Conservation (phyloP, 2,113 vertebrate species). For the Cochlearius cochlearius region DNA sequence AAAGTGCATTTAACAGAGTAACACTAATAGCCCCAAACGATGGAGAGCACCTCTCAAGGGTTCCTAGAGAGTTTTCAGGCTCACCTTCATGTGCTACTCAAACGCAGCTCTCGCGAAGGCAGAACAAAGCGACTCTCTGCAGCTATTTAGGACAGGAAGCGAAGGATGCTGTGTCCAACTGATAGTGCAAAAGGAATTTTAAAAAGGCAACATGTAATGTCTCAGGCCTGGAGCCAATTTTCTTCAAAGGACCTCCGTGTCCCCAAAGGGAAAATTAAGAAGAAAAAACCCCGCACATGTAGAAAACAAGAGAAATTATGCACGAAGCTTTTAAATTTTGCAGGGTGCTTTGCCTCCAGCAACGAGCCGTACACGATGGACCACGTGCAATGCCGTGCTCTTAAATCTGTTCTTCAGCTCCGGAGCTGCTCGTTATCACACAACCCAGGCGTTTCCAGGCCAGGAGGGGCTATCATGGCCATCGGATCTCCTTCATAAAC, state of each 20-base stretch:
- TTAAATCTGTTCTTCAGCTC: background rate
- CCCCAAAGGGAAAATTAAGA: background rate
- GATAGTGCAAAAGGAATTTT: slow-evolving; percentile 28
- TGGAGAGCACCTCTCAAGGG: background rate
- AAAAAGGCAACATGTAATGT: background rate
- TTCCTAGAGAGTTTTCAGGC: background rate
- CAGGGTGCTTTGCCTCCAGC: background rate
- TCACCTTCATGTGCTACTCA: background rate
- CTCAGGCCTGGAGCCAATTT: background rate
- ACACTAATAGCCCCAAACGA: fast-evolving
- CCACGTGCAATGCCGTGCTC: fast-evolving
- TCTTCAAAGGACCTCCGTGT: background rate
- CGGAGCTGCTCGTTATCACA: background rate
- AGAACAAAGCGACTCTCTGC: background rate
- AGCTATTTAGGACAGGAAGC: slow-evolving; percentile 11
- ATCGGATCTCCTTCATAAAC: background rate
- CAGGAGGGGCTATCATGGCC: background rate
- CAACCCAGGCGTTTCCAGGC: background rate
- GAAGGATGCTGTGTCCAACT: background rate
- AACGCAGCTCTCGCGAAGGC: background rate
- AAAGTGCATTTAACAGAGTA: fast-evolving
- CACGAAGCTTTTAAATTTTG: background rate
- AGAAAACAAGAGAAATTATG: background rate
- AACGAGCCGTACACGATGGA: fast-evolving
- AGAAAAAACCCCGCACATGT: fast-evolving